Conservation (phyloP, 2,888 invertebrate genomes). For the Pseudococcus longispinus region DNA sequence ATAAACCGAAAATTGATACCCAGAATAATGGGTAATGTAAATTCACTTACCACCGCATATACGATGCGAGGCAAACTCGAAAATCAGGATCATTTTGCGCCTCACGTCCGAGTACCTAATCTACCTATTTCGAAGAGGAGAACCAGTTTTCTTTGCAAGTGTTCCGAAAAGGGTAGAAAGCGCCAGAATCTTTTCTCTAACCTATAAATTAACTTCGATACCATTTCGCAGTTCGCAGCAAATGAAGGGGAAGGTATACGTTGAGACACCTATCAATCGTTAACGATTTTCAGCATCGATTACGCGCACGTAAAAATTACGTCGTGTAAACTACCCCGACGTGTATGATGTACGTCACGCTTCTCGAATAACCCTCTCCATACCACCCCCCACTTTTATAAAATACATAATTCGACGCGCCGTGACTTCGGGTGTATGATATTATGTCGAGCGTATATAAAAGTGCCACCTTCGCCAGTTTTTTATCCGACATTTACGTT, state of each 20-base stretch:
- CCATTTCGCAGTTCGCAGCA: background rate
- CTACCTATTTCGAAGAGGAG: background rate
- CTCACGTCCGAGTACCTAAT: background rate
- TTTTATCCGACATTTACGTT: background rate
- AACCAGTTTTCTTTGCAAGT: background rate
- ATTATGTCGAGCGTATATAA: background rate
- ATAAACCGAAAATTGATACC: background rate
- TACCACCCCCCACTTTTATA: background rate
- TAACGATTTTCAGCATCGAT: background rate
- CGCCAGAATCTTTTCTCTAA: background rate
- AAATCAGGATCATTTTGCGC: slow-evolving; percentile 11
- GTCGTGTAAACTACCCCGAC: slow-evolving; percentile 1
- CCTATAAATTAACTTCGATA: background rate
- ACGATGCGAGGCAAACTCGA: background rate
- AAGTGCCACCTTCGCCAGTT: background rate
- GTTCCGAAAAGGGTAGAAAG: background rate
- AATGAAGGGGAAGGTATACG: background rate
- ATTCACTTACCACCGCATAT: background rate
- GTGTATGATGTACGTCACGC: slow-evolving; percentile 3
- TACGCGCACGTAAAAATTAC: slow-evolving; percentile 7
- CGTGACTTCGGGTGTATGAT: background rate
- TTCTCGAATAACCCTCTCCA: background rate
- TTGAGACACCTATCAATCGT: background rate
- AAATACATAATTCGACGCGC: background rate
- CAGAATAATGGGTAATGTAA: background rate